Base-by-base conservation (phyloP, 2,113 vertebrate genomes). In the Ornithorhynchus anatinus region DNA sequence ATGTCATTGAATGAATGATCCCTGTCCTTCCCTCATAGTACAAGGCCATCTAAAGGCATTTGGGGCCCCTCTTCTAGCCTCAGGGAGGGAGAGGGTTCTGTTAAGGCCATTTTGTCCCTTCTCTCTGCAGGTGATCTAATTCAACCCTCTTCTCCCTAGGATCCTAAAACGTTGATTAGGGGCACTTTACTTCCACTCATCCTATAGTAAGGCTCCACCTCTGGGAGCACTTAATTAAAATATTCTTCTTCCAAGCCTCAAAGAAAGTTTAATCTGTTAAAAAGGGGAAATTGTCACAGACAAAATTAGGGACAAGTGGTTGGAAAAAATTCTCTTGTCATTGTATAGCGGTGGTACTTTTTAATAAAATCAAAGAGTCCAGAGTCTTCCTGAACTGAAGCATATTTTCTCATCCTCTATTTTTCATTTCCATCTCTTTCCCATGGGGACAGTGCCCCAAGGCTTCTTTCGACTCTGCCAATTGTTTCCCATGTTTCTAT, bases 181-280 rank as follows among this genome's bases (percentile, higher is more conserved):
- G 45, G 54, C 5, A 1, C 15, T 57, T 70, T 47, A 38, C 76
- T 75, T 77, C 66, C 33, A 10, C 23, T 23, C 36, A 32, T 52
- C 23, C 43, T 44, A 29, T 23, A 25, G 42, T 44, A 75, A 13
- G 62, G 48, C 22, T 47, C 23, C 48, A 27, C 40, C 48, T 75
- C 14, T 4, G 59, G 69, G 63, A 67, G 25, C 42, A 57, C 69
- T 77, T 77, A 72, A 77, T 75, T 79, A 64, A 33, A 57, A 27
- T 53, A 32, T 39, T 56, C 54, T 71, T 50, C 32, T 63, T 20
- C n/a, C 31, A 4, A 31, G 7, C 37, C 58, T 63, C 53, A 42
- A 50, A 61, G 19, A 58, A 32, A 58, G 58, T 37, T 50, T 59
- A 54, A 77, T 15, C 52, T 64, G 23, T 77, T 72, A 75, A 22